Evolutionary conservation across 2,888 invertebrate genomes (phyloP), one percentile per base, ranked within the genome.

Genomic region (Troides aeacus): DNA sequence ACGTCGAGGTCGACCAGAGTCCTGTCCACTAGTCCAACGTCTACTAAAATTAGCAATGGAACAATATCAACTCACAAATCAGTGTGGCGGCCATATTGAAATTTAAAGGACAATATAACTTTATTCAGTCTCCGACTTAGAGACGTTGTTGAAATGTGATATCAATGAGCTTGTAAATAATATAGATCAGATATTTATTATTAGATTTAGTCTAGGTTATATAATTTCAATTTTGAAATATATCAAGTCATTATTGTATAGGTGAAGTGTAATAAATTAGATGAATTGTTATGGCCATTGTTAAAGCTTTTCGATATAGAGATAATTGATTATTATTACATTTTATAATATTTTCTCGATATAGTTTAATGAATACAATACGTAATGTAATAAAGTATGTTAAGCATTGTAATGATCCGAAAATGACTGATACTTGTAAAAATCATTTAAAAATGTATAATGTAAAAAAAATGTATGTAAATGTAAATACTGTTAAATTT

Each of bases 61-160:
- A 81, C 91, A 72, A 93, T 94, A 82, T 86, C 93, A 42, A 88
- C 93, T 62, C 93, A 94, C 72, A 96, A 96, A 90, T 94, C 94
- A 18, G 96, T 96, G 50, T 96, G 96, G 96, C 89, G 96, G 79
- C 96, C 96, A 69, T 96, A 96, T 93, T 96, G 93, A 92, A 84
- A 76, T 67, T 83, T 70, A 59, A 82, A 78, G 76, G 75, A 75
- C 67, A 69, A 74, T 72, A 71, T 73, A 61, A 60, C 74, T 79
- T 80, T 68, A 59, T 65, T 81, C 83, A 84, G 81, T 78, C 78
- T 75, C 72, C 62, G 72, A 68, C 71, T 59, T 78, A 80, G 84
- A 84, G 81, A 79, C 60, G 66, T 78, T 81, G 81, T 83, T 86
- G 80, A 91, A 90, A 89, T 92, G 92, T 92, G 92, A 92, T 92